Percentiles rank a stretch among this genome's conserved stretches.
Conservation (phyloP, 2,797 vertebrate genomes). For the Mormyrus hasselquistii region DNA sequence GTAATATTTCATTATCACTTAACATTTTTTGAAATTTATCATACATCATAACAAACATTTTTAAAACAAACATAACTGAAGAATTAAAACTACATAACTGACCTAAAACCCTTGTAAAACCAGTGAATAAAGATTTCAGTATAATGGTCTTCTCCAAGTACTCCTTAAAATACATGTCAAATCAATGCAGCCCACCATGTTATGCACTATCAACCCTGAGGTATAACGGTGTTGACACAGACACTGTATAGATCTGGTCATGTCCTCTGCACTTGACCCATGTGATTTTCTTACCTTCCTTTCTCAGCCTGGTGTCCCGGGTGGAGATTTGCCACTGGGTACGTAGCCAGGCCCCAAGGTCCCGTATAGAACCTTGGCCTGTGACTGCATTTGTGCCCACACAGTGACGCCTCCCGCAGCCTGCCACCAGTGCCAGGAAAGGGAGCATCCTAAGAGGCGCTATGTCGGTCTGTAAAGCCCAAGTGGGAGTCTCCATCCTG, state of each 20-base stretch:
- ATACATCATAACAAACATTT: neutral
- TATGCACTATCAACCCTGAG: neutral
- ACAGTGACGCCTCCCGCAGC: conserved; percentile 21
- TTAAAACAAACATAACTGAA: neutral
- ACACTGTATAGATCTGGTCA: neutral
- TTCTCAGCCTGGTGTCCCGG: conserved; percentile 38
- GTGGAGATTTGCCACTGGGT: conserved; percentile 51
- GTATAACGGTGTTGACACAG: neutral
- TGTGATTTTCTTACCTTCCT: conserved; percentile 42
- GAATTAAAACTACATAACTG: neutral
- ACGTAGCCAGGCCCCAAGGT: conserved; percentile 30
- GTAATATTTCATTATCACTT: neutral
- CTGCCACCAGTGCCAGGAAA: conserved; percentile 32
- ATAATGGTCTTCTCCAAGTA: neutral
- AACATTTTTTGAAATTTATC: neutral
- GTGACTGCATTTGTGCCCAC: conserved; percentile 11
- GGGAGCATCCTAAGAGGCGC: conserved; percentile 7
- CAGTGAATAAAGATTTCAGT: neutral
- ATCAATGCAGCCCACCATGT: neutral
- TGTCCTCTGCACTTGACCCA: neutral
- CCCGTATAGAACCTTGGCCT: neutral
- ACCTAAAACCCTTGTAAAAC: neutral
- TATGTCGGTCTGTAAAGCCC: conserved; percentile 9
- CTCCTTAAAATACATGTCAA: neutral
- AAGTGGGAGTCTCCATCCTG: neutral